Evolutionary conservation across 2,113 vertebrate species (phyloP).

Genomic region (Oreotragus oreotragus): DNA sequence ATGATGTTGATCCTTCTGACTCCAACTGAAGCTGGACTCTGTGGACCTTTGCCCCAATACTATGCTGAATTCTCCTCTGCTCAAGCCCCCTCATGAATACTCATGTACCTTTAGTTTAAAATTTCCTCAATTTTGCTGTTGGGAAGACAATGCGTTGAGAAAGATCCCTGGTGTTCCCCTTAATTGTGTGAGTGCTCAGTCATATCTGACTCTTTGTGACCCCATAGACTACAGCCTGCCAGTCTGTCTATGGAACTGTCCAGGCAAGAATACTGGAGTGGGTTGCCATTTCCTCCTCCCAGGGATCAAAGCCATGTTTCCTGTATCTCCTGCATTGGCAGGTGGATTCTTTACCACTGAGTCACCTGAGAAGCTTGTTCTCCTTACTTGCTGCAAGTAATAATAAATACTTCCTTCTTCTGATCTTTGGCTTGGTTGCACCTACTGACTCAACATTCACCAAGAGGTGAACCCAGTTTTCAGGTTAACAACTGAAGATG

Average conservation of each 20-base stretch:
- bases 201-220: not conserved
- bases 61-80: not conserved
- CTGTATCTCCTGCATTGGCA: too few species aligned
- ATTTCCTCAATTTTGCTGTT: not conserved
- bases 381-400: not conserved
- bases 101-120: not conserved
- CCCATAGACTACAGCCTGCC: not conserved
- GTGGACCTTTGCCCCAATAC: not conserved
- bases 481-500: not conserved
- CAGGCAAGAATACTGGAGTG: not conserved
- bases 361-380: not conserved
- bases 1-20: not conserved
- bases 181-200: fast-evolving
- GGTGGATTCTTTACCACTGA: not conserved
- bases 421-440: not conserved
- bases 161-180: not conserved
- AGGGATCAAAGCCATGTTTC: not conserved
- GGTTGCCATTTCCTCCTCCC: not conserved
- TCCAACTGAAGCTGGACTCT: not conserved
- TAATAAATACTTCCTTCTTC: not conserved
- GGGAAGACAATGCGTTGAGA: not conserved
- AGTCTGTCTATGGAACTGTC: not conserved
- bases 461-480: not conserved
- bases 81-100: not conserved
- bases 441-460: not conserved